Conservation (phyloP, 2,797 vertebrate genomes). For the Smutsia gigantea region DNA sequence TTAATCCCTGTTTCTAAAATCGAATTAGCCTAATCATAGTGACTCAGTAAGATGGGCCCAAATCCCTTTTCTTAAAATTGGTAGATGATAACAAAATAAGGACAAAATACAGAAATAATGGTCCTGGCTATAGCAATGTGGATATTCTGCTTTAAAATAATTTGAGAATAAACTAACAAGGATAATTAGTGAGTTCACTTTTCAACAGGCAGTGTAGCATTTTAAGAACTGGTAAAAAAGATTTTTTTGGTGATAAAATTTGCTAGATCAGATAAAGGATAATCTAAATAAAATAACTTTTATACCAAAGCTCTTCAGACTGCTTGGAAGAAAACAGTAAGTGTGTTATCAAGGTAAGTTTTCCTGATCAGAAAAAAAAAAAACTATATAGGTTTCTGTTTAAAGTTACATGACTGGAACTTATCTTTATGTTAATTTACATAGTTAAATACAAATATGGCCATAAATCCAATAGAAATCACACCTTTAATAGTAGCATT, state of each 20-base stretch:
- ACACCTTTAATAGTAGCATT: neutral
- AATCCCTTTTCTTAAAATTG: neutral
- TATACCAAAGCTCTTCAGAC: neutral
- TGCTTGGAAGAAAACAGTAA: neutral
- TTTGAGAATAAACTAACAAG: neutral
- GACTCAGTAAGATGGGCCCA: neutral
- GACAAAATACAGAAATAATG: neutral
- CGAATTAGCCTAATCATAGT: neutral
- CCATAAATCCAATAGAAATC: neutral
- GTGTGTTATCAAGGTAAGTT: neutral
- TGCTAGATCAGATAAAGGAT: neutral
- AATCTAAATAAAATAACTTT: slow-evolving; percentile 1
- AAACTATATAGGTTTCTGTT: neutral
- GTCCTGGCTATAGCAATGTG: neutral
- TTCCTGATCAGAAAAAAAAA: neutral
- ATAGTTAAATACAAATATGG: neutral
- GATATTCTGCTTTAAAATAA: neutral
- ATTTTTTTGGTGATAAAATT: neutral
- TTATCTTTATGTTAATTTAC: neutral
- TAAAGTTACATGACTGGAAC: neutral
- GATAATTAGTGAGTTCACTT: neutral
- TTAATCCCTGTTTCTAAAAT: neutral
- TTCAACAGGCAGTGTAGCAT: neutral
- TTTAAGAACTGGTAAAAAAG: neutral
- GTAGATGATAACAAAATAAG: neutral